Percentiles rank a stretch among this genome's conserved stretches.
phyloP scores from a whole-genome alignment of 2,888 invertebrate genomes.

The Aspidiotus rigidus region DNA sequence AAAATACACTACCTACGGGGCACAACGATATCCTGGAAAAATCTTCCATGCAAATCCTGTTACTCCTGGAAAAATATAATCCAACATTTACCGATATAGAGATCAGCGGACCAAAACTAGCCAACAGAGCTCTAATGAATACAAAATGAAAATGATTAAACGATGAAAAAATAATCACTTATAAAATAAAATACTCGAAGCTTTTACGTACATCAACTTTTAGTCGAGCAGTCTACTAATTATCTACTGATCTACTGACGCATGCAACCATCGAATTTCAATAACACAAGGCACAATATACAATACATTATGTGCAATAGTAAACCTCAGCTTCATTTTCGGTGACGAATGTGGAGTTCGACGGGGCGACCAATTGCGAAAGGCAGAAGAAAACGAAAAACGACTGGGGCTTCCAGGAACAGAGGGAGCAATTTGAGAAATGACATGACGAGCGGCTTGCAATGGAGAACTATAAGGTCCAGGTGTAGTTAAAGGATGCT shows the following conservation, averaged over 20 bases:
- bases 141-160: not conserved
- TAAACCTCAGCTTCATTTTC: slow-evolving; percentile 84
- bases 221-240: too few relatives aligned
- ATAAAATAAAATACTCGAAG: not conserved
- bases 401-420: slow-evolving; percentile 37
- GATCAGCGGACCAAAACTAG: not conserved
- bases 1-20: slow-evolving; percentile 29
- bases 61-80: slow-evolving; percentile 27
- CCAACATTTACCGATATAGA: too few relatives aligned
- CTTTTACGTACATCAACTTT: not conserved
- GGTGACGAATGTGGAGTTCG: slow-evolving; percentile 65
- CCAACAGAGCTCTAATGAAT: not conserved
- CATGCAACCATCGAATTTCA: too few relatives aligned
- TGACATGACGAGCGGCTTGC: slow-evolving; percentile 34
- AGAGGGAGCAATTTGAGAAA: slow-evolving; percentile 36
- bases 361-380: slow-evolving; percentile 36
- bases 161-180: not conserved
- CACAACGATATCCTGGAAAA: slow-evolving; percentile 24
- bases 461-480: slow-evolving; percentile 40
- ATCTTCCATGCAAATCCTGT: slow-evolving; percentile 33
- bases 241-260: too few relatives aligned
- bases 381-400: slow-evolving; percentile 43
- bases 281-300: too few relatives aligned
- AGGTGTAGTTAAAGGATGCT: slow-evolving; percentile 43
- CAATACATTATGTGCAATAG: slow-evolving; percentile 35